phyloP scores from a whole-genome alignment of 2,888 invertebrate genomes.

The Penaeus monodon region DNA sequence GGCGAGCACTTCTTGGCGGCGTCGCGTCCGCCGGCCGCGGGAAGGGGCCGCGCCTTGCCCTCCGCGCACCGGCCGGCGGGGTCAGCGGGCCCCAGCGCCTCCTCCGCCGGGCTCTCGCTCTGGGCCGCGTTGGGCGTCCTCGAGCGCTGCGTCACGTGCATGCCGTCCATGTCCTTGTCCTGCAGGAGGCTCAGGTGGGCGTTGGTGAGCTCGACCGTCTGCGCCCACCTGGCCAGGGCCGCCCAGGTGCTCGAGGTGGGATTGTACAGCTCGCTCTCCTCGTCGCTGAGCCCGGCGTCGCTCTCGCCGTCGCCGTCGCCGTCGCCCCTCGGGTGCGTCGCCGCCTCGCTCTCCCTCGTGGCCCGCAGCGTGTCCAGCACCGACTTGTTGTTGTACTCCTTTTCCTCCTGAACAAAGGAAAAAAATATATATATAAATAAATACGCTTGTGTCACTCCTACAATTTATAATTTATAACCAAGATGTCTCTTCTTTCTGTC shows the following conservation, averaged over 20 bases:
- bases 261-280: constrained; percentile 36
- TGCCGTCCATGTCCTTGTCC: constrained; percentile 1
- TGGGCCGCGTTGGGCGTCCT: neutral
- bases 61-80: neutral
- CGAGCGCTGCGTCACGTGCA: constrained; percentile 18
- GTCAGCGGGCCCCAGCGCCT: neutral
- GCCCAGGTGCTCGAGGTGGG: constrained; percentile 33
- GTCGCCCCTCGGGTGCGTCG: neutral
- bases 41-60: constrained; percentile 7
- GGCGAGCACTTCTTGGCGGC: constrained; percentile 33
- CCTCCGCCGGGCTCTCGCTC: constrained; percentile 21
- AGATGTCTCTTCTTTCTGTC: too few relatives aligned
- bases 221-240: constrained; percentile 36
- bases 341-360: neutral
- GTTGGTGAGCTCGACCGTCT: constrained; percentile 25
- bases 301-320: neutral
- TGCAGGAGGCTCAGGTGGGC: neutral
- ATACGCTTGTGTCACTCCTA: neutral
- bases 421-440: neutral
- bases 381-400: constrained; percentile 49
- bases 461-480: too few relatives aligned
- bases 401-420: constrained; percentile 44
- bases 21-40: neutral
- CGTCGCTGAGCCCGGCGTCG: neutral
- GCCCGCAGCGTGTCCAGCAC: constrained; percentile 46